A percentile compares a stretch with the other conserved stretches of the same genome.
Evolutionary conservation across 2,888 invertebrate species (phyloP).

Genomic region (Rhorus exstirpatorius): DNA sequence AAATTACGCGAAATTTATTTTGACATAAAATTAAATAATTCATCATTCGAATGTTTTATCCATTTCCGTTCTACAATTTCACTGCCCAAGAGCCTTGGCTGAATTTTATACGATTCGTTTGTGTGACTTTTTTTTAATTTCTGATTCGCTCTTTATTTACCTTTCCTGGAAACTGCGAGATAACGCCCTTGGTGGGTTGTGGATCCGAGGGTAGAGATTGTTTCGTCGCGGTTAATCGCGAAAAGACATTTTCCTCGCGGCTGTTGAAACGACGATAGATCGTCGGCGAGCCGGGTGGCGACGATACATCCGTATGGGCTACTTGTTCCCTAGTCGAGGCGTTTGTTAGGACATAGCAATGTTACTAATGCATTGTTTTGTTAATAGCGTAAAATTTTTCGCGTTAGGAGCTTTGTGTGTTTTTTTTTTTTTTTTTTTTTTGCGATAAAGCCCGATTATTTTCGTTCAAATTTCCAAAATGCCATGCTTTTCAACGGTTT

Average conservation of each 20-base stretch:
- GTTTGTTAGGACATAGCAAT: conserved; percentile 80
- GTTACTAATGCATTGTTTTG: conserved; percentile 57
- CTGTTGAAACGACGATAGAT: conserved; percentile 86
- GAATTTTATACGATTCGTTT: conserved; percentile 66
- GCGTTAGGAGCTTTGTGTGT: neutral
- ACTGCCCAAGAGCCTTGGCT: neutral
- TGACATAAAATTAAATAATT: no score
- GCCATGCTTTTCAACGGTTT: no score
- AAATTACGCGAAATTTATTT: no score
- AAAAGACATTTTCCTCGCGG: conserved; percentile 92
- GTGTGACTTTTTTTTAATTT: neutral
- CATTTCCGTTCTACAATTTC: no score
- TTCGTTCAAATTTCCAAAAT: no score
- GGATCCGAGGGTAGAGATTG: conserved; percentile 86
- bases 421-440: neutral
- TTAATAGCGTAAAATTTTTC: conserved; percentile 45
- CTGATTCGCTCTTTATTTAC: conserved; percentile 80
- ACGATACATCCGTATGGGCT: conserved; percentile 87
- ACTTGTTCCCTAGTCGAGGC: conserved; percentile 86
- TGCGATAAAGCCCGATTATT: neutral
- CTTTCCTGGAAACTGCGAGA: conserved; percentile 88
- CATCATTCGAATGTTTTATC: no score
- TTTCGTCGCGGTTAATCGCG: conserved; percentile 89
- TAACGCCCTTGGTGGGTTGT: conserved; percentile 86
- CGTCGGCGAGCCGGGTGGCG: conserved; percentile 89